Evolutionary conservation across 2,888 invertebrate genomes (phyloP).

Genomic region (Theodoxus fluviatilis): DNA sequence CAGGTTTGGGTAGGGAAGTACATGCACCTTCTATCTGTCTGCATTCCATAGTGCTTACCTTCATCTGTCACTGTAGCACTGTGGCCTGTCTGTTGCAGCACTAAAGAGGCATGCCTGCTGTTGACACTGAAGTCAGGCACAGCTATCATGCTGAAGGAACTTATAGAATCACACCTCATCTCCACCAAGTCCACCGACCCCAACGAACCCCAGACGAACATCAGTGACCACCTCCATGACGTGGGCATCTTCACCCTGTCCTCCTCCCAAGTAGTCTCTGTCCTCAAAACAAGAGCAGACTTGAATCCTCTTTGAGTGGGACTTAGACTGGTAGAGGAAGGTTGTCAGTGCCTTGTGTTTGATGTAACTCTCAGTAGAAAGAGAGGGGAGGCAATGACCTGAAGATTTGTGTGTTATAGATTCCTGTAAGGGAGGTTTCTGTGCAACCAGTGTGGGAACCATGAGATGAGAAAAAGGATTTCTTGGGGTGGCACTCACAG

Average conservation of each 20-base stretch:
- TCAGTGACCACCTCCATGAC: constrained; percentile 55
- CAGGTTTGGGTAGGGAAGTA: not conserved
- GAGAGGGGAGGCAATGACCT: too few relatives aligned
- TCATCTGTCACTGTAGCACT: not conserved
- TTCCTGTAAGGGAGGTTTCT: too few relatives aligned
- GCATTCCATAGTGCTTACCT: not conserved
- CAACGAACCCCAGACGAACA: constrained; percentile 42
- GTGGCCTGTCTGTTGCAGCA: constrained; percentile 39
- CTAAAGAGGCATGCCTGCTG: constrained; percentile 76
- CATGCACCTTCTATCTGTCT: not conserved
- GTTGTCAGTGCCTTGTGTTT: too few relatives aligned
- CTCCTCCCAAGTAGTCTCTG: constrained; percentile 36
- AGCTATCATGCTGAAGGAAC: constrained; percentile 77
- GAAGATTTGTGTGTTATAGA: too few relatives aligned
- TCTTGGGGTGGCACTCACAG: not conserved
- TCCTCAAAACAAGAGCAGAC: constrained; percentile 42
- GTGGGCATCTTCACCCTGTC: constrained; percentile 58
- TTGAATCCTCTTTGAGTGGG: too few relatives aligned
- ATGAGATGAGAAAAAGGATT: not conserved
- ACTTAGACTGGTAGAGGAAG: too few relatives aligned
- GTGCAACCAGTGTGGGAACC: not conserved
- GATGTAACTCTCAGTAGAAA: too few relatives aligned
- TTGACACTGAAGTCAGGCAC: constrained; percentile 80
- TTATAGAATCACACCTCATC: constrained; percentile 65
- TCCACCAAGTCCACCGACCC: constrained; percentile 35